Base-by-base conservation (phyloP, 1,140 invertebrate species). In the Littorina saxatilis region DNA sequence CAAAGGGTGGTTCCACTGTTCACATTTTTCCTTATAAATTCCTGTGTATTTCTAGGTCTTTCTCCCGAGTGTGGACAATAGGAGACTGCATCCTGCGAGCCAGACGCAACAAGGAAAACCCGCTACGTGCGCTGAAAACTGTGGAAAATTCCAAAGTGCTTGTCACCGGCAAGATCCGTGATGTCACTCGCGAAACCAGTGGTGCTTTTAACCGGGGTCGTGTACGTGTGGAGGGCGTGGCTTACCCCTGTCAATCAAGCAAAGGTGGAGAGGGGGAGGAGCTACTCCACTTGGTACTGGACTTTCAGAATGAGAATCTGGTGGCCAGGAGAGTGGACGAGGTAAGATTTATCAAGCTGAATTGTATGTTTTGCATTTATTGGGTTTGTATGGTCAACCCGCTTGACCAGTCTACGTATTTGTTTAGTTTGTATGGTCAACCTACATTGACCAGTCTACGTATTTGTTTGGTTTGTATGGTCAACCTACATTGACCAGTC, bases 251-350 rank as follows among this genome's bases (percentile, higher is more conserved):
- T n/a, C n/a, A n/a, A n/a, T 39, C 43, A 3, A 3, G 7, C 0
- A 7, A 27, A n/a, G 27, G 23, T 50, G 70, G 40, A 13, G 70
- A 47, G 43, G 55, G 29, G 35, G 20, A 43, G 39, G 58, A 78
- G 37, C 27, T 78, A 23, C 35, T 27, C 7, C 27, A 61, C 29
- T 7, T 78, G 76, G 76, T 70, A 37, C 80, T 91, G 17, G 88
- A 90, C 32, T 91, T 91, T 77, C 89, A 91, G 80, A 91, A 91
- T 81, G 90, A 91, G 80, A 89, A 89, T 76, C 81, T 91, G 20
- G 76, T 91, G 47, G 88, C 83, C 20, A 32, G 81, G 23, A 72
- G 50, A 1, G 23, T 83, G 29, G 75, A 75, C 76, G 27, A 83
- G 73, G 58, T 78, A 13, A 78, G 76, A 32, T 63, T 5, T 11